These are phyloP conservation scores for Takifugu bimaculatus DNA, from an alignment of 2,113 vertebrate species.

Conservation along the genomic window DNA sequence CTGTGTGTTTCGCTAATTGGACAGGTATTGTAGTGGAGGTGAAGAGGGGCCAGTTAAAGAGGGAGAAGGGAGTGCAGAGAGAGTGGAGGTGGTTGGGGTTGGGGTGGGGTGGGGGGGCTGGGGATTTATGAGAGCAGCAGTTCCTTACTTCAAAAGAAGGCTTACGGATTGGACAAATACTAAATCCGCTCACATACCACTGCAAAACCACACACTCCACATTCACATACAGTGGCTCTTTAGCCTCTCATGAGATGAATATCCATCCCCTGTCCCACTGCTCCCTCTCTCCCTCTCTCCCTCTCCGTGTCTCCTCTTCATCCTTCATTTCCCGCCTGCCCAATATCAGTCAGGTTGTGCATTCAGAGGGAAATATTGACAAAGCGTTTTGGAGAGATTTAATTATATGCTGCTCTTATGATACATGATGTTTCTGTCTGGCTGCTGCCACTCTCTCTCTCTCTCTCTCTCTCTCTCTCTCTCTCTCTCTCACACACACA, in stretches of 20 bases:
- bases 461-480: neutral
- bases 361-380: conserved; percentile 64
- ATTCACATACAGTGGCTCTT: conserved; percentile 34
- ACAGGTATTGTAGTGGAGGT: conserved; percentile 54
- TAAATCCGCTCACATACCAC: conserved; percentile 35
- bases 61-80: conserved; percentile 23
- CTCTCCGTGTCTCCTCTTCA: conserved; percentile 20
- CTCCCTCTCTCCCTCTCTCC: conserved; percentile 29
- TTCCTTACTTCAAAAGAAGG: conserved; percentile 63
- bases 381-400: conserved; percentile 65
- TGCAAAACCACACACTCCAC: conserved; percentile 37
- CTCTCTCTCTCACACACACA: neutral
- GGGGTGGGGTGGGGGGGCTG: conserved; percentile 14
- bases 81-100: conserved; percentile 7
- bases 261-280: conserved; percentile 46
- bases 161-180: conserved; percentile 47
- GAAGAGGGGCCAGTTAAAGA: conserved; percentile 47
- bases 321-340: conserved; percentile 22
- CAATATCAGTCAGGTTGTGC: conserved; percentile 47
- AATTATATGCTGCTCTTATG: conserved; percentile 60
- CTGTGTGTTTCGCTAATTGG: conserved; percentile 58
- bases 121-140: conserved; percentile 52
- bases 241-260: conserved; percentile 62
- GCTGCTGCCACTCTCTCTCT: conserved; percentile 23
- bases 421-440: conserved; percentile 48